Percentiles rank a stretch among this genome's conserved stretches.
These are phyloP conservation scores for Acrossocheilus fasciatus DNA, from an alignment of 2,797 vertebrate genomes.

Conservation along the genomic window DNA sequence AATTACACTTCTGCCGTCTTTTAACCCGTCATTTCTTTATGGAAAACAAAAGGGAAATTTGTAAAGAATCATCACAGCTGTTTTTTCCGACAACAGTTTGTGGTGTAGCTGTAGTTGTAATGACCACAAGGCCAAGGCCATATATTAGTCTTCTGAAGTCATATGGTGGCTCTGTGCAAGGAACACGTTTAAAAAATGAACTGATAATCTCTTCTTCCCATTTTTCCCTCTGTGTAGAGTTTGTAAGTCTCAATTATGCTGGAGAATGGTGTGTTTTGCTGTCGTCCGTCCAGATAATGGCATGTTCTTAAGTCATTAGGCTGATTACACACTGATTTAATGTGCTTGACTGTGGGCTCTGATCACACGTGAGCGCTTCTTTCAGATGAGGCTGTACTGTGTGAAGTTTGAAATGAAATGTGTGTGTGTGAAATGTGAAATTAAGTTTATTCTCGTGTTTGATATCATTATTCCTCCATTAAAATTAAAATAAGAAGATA, in stretches of 20 bases:
- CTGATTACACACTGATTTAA: conserved; percentile 15
- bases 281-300: conserved; percentile 8
- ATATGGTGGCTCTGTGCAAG: background rate
- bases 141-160: background rate
- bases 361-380: background rate
- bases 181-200: too few species aligned
- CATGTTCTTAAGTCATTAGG: conserved; percentile 33
- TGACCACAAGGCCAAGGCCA: background rate
- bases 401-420: too few species aligned
- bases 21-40: background rate
- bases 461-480: background rate
- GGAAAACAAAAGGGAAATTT: background rate
- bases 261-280: background rate
- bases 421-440: background rate
- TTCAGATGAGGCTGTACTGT: background rate
- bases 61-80: background rate
- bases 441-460: background rate
- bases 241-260: background rate
- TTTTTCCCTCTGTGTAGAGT: background rate
- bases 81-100: background rate
- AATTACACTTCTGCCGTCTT: background rate
- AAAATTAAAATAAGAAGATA: background rate
- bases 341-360: background rate
- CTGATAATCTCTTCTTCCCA: background rate
- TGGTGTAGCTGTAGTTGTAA: background rate